A percentile compares a stretch with the other conserved stretches of the same genome.
Evolutionary conservation across 2,888 invertebrate species (phyloP).

Genomic region (Pterostichus madidus): DNA sequence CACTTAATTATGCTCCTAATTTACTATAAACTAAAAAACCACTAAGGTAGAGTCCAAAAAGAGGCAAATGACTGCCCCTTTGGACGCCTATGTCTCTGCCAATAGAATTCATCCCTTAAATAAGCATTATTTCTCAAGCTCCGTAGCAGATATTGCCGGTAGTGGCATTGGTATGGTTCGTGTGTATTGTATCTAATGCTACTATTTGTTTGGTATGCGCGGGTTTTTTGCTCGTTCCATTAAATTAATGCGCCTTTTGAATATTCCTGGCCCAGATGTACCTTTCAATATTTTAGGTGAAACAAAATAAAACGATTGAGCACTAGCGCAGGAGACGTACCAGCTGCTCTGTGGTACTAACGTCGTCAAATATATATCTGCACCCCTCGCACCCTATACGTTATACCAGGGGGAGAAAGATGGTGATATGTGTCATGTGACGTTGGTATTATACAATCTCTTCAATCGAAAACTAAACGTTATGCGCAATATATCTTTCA

Average conservation of each 20-base stretch:
- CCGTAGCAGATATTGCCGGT: no score
- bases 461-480: conserved; percentile 10
- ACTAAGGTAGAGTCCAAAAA: no score
- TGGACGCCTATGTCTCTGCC: no score
- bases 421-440: conserved; percentile 6
- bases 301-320: conserved; percentile 26
- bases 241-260: conserved; percentile 56
- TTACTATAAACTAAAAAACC: no score
- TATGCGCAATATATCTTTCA: conserved; percentile 7
- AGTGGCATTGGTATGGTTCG: not conserved
- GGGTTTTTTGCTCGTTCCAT: conserved; percentile 43
- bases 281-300: conserved; percentile 54
- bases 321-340: conserved; percentile 2
- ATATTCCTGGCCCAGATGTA: conserved; percentile 40
- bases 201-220: conserved; percentile 22
- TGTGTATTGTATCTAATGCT: conserved; percentile 20
- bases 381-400: not conserved
- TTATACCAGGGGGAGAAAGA: not conserved
- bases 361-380: conserved; percentile 11
- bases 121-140: no score
- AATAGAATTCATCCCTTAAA: no score
- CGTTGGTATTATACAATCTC: conserved; percentile 7
- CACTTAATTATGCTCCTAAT: no score
- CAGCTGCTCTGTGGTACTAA: conserved; percentile 32
- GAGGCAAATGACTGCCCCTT: no score